Base-by-base conservation (phyloP, 2,797 vertebrate genomes). In the Mergus octosetaceus region DNA sequence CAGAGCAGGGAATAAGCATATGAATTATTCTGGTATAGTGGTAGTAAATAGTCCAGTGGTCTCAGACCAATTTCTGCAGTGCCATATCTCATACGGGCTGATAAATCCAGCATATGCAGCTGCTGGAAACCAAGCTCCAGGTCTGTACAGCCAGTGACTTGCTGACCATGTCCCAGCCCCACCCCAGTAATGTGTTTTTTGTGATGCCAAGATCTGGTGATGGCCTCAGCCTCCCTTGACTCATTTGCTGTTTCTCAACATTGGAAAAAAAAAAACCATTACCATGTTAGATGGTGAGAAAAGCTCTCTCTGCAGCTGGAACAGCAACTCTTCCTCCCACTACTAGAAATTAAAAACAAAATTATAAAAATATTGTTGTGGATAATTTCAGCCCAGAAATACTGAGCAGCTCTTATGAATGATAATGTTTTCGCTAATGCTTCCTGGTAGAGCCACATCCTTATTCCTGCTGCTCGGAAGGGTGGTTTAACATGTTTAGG, bases 51-150 rank as follows among this genome's bases (percentile, higher is more conserved):
- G 94, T 81, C 61, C 11, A 8, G 84, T 51, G 0, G 82, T 87
- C 97, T 95, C 96, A 96, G 83, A 89, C 62, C 96, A 96, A 90
- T 97, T 97, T 96, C 94, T 83, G 74, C 88, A 84, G 71, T 94
- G 94, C 76, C 73, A 83, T 91, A 95, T 90, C 88, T 96, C 95
- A 89, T 96, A 83, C 94, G 94, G 84, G 30, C 92, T 91, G 94
- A 96, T 95, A 95, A 96, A 96, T 94, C 85, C 89, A 62, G 71
- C 49, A 43, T 61, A 65, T 66, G 84, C 93, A 92, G 89, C 93
- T 95, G 94, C 94, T 85, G 84, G 85, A 87, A 92, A 60, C 62
- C 43, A 43, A 58, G 36, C 62, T 51, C 22, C 36, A 28, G 41
- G 27, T 72, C 73, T 68, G 3, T 83, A n/a, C 8, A 89, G 32